Evolutionary conservation across 2,113 vertebrate species (phyloP).

Genomic region (Nettapus auritus): DNA sequence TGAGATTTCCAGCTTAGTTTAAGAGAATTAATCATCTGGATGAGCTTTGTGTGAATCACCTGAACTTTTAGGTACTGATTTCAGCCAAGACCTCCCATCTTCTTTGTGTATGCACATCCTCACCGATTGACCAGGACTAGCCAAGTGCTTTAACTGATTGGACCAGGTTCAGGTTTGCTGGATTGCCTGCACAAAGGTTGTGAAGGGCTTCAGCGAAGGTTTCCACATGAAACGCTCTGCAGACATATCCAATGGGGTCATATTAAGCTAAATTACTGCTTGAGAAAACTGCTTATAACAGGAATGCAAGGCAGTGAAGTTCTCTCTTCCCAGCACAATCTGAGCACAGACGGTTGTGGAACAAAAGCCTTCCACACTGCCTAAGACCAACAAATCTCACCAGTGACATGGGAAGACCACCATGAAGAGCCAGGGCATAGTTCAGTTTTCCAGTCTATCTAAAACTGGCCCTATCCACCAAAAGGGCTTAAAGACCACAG

Average conservation of each 20-base stretch:
- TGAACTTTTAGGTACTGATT: neutral
- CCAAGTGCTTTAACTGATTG: slow-evolving; percentile 43
- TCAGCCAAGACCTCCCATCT: slow-evolving; percentile 35
- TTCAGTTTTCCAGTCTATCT: too few relatives aligned
- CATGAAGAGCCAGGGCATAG: too few relatives aligned
- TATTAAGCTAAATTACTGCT: neutral
- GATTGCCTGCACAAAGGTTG: slow-evolving; percentile 1
- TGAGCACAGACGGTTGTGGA: neutral
- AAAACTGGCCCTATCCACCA: too few relatives aligned
- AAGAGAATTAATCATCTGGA: slow-evolving; percentile 32
- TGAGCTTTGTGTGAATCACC: slow-evolving; percentile 34
- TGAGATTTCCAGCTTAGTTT: neutral
- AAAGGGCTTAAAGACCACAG: neutral
- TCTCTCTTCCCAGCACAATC: neutral
- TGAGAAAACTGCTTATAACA: neutral
- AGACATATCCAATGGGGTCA: neutral
- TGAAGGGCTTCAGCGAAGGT: neutral
- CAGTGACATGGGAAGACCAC: too few relatives aligned
- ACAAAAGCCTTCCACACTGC: too few relatives aligned
- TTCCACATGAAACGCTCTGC: neutral
- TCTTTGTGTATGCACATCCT: neutral
- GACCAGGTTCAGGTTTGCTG: neutral
- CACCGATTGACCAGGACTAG: neutral
- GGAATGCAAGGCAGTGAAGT: neutral
- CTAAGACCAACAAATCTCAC: too few relatives aligned